Conservation (phyloP, 2,797 vertebrate species). For the Brotula barbata region DNA sequence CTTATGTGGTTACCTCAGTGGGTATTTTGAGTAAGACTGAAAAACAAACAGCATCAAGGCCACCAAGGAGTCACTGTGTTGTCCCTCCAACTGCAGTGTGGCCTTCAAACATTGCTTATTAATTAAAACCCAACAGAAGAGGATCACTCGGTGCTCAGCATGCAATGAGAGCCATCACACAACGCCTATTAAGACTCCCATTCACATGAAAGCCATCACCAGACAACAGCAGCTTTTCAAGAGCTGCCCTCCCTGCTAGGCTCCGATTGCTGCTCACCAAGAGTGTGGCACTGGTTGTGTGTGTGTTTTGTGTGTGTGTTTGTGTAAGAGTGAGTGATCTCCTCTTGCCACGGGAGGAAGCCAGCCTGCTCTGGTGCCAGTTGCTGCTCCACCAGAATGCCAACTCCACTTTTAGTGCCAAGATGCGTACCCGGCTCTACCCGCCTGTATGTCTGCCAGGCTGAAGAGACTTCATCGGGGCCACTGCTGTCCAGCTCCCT, state of each 20-base stretch:
- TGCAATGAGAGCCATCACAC: constrained; percentile 63
- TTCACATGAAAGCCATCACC: constrained; percentile 73
- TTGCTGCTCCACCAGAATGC: constrained; percentile 61
- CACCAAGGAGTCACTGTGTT: constrained; percentile 67
- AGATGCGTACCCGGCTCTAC: constrained; percentile 62
- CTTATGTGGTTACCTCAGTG: constrained; percentile 58
- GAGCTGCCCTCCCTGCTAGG: constrained; percentile 66
- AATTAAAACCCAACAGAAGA: constrained; percentile 74
- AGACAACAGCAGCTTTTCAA: constrained; percentile 76
- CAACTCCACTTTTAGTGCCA: constrained; percentile 57
- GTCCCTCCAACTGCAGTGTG: constrained; percentile 64
- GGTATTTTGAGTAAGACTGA: constrained; percentile 58
- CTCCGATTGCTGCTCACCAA: constrained; percentile 72
- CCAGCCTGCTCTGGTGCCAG: constrained; percentile 67
- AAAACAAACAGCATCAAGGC: constrained; percentile 66
- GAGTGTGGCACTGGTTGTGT: constrained; percentile 56
- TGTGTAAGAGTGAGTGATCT: constrained; percentile 56
- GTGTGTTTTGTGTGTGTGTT: constrained; percentile 8
- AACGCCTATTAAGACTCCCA: constrained; percentile 70
- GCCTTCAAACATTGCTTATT: constrained; percentile 71
- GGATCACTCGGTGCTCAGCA: constrained; percentile 65
- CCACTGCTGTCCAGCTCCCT: constrained; percentile 66
- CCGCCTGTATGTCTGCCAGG: constrained; percentile 76
- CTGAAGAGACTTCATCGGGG: constrained; percentile 66
- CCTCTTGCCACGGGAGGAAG: constrained; percentile 60